Evolutionary conservation across 2,113 vertebrate genomes (phyloP), one percentile per base, ranked within the genome.

Genomic region (Rhinichthys klamathensis): DNA sequence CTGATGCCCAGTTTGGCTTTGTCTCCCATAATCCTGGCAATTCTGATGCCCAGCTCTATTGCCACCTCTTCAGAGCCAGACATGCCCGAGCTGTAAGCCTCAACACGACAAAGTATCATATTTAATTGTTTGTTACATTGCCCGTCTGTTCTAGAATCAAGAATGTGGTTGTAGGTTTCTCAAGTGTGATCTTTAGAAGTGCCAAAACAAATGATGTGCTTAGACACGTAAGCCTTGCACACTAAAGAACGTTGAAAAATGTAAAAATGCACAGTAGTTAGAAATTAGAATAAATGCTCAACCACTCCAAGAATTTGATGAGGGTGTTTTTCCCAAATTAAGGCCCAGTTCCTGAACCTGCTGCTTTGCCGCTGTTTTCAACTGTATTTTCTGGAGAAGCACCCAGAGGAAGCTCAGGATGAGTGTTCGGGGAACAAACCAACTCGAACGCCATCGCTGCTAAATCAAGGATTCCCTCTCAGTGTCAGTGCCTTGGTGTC

Each of bases 351-450:
- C 86, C 91, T 98, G 93, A 97, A 99, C 89, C 94, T 98, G 90
- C 90, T 99, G 88, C 94, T 99, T 58, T 98, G 97, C 92, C 97
- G 98, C 81, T 97, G 95, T 90, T 99, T 99, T 95, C 98, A 99
- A 94, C 92, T 99, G 4, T 92, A 89, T 11, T 96, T 98, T 90
- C 90, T 99, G 51, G 88, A 94, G 86, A 94, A 94, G 10, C 97
- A 98, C 83, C 98, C 97, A 0, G 96, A 97, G 67, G 95, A 96
- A 38, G 94, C 90, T 0, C 87, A 92, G 65, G 83, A 87, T 0
- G 84, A 89, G 56, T 72, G 85, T 0, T 79, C 11, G 0, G 90
- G 87, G 1, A 90, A 87, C 6, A 0, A 75, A 86, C 89, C 88
- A 49, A 86, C 82, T 3, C 89, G 87, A 16, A 90, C 63, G 27